A percentile compares a stretch with the other conserved stretches of the same genome.
phyloP scores from a whole-genome alignment of 1,140 invertebrate species.

The Hyles vespertilio region DNA sequence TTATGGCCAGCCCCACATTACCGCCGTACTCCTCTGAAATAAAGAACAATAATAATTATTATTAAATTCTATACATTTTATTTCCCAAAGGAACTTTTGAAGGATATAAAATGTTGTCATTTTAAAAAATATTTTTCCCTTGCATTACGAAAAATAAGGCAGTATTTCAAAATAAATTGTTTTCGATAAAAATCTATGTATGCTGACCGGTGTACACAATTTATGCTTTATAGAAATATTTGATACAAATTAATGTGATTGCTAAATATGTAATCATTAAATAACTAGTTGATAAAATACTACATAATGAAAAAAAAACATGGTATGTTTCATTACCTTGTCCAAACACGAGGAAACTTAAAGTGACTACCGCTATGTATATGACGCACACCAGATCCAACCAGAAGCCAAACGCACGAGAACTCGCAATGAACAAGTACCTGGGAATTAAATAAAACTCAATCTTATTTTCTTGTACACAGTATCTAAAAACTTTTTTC shows the following conservation, averaged over 20 bases:
- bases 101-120: no score
- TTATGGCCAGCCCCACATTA: slow-evolving; percentile 87
- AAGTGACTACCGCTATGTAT: slow-evolving; percentile 82
- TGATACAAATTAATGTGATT: no score
- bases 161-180: no score
- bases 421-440: slow-evolving; percentile 79
- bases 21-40: slow-evolving; percentile 77
- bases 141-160: neutral
- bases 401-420: slow-evolving; percentile 85
- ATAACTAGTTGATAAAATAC: neutral
- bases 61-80: no score
- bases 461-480: neutral
- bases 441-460: slow-evolving; percentile 27
- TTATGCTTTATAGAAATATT: no score
- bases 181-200: no score
- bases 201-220: no score
- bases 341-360: slow-evolving; percentile 81
- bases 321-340: slow-evolving; percentile 53
- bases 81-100: no score
- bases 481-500: no score
- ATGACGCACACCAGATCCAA: slow-evolving; percentile 85
- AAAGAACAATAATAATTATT: slow-evolving; percentile 16
- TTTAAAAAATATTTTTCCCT: slow-evolving; percentile 10
- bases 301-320: neutral
- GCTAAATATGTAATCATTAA: no score